Evolutionary conservation across 2,797 vertebrate genomes (phyloP), one percentile per base, ranked within the genome.

Genomic region (Labroides dimidiatus): DNA sequence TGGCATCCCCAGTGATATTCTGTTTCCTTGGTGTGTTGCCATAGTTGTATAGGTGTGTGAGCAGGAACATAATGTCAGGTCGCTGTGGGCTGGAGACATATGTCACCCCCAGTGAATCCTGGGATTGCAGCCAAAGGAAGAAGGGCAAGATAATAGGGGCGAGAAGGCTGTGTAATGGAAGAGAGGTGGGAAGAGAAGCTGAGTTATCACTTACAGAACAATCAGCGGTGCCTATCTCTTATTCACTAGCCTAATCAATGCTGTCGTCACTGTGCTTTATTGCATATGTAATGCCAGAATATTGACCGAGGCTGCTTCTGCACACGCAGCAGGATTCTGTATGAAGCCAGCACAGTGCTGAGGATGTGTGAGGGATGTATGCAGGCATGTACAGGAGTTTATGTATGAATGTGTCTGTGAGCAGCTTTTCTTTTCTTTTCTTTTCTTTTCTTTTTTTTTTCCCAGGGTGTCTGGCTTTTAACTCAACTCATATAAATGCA

Each of bases 141-240:
- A 64, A 72, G 75, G 74, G 76, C 10, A 57, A 78, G 80, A 84
- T 89, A 83, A 89, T 75, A 81, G 79, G 83, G 48, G 80, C 42
- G 72, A 69, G 82, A 69, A 64, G 69, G 82, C 66, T 41, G 52
- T 49, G 64, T 87, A 88, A 87, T 89, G 83, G 84, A 84, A 89
- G 69, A 68, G 84, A 84, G 77, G 78, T 78, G 61, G 76, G 84
- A 69, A 66, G 72, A 86, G 81, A 44, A 75, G 82, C 68, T 69
- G 80, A 83, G 75, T 90, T 90, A 89, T 91, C 88, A 87, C 86
- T 84, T 87, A 87, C 72, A 75, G 82, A 77, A 84, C 84, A 83
- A 87, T 92, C 82, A 88, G 81, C 24, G 55, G 60, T 36, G 78
- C 75, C 79, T 68, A 76, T 88, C 83, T 84, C 83, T 83, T 85